phyloP scores from a whole-genome alignment of 2,797 vertebrate genomes.

The Arctocebus calabarensis region DNA sequence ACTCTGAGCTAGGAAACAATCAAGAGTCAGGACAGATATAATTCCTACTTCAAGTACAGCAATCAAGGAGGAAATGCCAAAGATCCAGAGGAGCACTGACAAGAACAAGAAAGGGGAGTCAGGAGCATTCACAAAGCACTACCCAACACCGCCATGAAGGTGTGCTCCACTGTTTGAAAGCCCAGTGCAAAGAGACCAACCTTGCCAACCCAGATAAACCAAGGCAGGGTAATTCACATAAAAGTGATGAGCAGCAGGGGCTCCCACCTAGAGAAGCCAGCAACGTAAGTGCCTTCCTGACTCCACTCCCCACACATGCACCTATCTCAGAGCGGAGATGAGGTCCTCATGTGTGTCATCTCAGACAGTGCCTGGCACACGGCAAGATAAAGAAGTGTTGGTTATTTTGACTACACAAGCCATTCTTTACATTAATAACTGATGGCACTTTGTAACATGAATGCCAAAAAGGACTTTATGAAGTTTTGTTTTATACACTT shows the following conservation, averaged over 20 bases:
- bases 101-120: neutral
- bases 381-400: neutral
- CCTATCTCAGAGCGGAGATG: neutral
- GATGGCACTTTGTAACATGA: neutral
- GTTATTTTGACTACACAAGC: fast-evolving
- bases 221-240: neutral
- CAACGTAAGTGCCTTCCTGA: neutral
- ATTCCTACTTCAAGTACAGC: neutral
- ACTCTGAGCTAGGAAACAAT: neutral
- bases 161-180: neutral
- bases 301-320: fast-evolving
- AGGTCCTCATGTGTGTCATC: too few relatives aligned
- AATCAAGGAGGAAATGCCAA: neutral
- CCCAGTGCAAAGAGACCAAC: neutral
- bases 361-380: neutral
- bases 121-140: neutral
- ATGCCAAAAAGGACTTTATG: neutral
- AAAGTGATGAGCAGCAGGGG: neutral
- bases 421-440: neutral
- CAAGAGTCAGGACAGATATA: neutral
- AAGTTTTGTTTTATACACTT: neutral
- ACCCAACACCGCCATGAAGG: neutral
- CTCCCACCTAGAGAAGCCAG: neutral
- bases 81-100: neutral
- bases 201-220: neutral